Percentiles rank a stretch among this genome's conserved stretches.
These are phyloP conservation scores for Crypturellus tataupa DNA, from an alignment of 2,797 vertebrate species.

Conservation along the genomic window DNA sequence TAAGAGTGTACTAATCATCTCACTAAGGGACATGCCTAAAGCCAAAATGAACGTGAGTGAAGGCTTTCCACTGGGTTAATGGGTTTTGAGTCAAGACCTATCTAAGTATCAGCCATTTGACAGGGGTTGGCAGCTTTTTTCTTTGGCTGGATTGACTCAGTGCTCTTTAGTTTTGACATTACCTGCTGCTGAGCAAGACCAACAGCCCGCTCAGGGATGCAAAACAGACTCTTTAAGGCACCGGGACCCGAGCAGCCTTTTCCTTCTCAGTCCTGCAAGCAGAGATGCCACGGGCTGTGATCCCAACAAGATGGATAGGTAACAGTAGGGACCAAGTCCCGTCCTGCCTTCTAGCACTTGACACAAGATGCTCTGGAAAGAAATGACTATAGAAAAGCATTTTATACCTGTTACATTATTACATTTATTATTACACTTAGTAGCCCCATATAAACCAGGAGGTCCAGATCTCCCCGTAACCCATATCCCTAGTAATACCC, in stretches of 20 bases:
- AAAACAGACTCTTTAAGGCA: not conserved
- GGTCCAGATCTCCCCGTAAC: not conserved
- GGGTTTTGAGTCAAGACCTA: not conserved
- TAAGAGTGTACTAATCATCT: not conserved
- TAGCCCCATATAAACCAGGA: not conserved
- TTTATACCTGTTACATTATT: not conserved
- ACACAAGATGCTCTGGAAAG: not conserved
- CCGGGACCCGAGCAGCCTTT: not conserved
- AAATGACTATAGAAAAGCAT: not conserved
- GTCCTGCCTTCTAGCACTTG: not conserved
- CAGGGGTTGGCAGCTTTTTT: fast-evolving
- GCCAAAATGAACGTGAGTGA: not conserved
- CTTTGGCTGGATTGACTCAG: not conserved
- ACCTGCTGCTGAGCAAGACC: conserved; percentile 15
- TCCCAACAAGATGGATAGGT: not conserved
- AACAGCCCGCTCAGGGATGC: not conserved
- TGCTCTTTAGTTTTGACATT: not conserved
- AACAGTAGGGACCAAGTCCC: not conserved
- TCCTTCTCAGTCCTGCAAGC: not conserved
- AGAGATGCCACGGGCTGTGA: not conserved
- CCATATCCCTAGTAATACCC: not conserved
- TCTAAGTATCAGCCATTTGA: not conserved
- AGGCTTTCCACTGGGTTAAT: not conserved
- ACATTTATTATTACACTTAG: too few relatives aligned
- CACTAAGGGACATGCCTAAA: not conserved